These are phyloP conservation scores for Poecile atricapillus DNA, from an alignment of 2,113 vertebrate species.

Conservation along the genomic window DNA sequence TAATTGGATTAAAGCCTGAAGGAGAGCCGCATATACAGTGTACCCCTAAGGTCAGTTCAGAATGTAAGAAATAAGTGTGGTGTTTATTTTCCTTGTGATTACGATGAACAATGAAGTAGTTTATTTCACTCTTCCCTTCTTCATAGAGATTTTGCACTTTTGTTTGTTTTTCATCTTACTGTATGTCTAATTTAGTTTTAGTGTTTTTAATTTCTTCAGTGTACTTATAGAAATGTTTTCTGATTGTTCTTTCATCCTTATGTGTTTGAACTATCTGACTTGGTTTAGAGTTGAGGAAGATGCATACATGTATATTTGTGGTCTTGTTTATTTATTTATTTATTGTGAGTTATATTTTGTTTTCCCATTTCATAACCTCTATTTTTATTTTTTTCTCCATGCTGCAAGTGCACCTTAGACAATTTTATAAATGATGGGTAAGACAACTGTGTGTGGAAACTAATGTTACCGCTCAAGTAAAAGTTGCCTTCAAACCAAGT, in stretches of 20 bases:
- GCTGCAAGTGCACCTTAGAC: constrained; percentile 83
- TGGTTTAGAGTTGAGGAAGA: neutral
- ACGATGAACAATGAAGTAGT: neutral
- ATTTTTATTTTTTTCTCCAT: constrained; percentile 84
- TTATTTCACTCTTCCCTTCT: neutral
- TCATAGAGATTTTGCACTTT: neutral
- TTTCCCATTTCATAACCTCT: constrained; percentile 68
- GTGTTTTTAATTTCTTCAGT: neutral
- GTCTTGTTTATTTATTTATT: constrained; percentile 3
- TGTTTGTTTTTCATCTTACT: neutral
- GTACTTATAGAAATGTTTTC: neutral
- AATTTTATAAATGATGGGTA: constrained; percentile 72
- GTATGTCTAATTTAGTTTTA: neutral
- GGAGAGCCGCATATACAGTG: constrained; percentile 85
- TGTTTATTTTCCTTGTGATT: neutral
- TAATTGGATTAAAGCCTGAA: constrained; percentile 90
- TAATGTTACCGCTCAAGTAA: constrained; percentile 22
- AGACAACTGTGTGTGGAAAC: constrained; percentile 62
- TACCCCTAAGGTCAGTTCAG: constrained; percentile 82
- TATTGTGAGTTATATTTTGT: constrained; percentile 23
- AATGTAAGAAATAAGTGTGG: neutral
- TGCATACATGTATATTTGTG: neutral
- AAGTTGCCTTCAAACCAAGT: constrained; percentile 8
- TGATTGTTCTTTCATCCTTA: neutral
- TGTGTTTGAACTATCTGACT: neutral